Evolutionary conservation across 2,797 vertebrate species (phyloP).

Genomic region (Diplodus sargus): DNA sequence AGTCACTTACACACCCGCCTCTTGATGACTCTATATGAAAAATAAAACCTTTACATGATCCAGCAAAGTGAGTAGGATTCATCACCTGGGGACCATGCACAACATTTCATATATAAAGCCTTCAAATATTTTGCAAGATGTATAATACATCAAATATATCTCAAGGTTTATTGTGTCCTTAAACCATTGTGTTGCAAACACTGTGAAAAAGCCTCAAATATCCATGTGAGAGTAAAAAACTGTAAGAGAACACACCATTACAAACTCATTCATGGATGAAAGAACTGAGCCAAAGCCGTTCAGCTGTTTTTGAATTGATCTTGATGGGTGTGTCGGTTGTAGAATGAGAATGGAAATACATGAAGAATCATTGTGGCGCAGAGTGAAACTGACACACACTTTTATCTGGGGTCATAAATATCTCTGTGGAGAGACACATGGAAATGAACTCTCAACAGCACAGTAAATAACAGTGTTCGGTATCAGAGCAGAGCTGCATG

Average conservation of each 20-base stretch:
- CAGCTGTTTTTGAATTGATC: conserved; percentile 42
- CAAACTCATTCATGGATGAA: conserved; percentile 29
- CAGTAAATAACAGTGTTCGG: conserved; percentile 39
- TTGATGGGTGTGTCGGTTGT: conserved; percentile 45
- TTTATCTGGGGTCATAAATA: conserved; percentile 50
- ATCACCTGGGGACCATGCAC: too few species aligned
- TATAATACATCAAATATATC: too few species aligned
- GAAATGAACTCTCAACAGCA: conserved; percentile 46
- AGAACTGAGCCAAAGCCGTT: conserved; percentile 23
- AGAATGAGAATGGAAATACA: conserved; percentile 39
- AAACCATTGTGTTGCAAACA: background rate
- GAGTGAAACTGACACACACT: conserved; percentile 37
- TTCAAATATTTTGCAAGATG: too few species aligned
- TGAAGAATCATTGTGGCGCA: conserved; percentile 31
- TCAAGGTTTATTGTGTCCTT: background rate
- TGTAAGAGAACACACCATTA: background rate
- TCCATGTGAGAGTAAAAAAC: background rate
- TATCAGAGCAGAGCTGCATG: background rate
- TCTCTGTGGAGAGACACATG: conserved; percentile 23
- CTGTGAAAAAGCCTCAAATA: conserved; percentile 23
- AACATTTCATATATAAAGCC: too few species aligned
- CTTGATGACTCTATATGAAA: too few species aligned
- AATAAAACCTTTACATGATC: too few species aligned
- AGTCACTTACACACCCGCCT: too few species aligned
- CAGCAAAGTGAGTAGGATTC: too few species aligned